These are phyloP conservation scores for Himalopsyche japonica DNA, from an alignment of 2,888 invertebrate species.

Conservation along the genomic window DNA sequence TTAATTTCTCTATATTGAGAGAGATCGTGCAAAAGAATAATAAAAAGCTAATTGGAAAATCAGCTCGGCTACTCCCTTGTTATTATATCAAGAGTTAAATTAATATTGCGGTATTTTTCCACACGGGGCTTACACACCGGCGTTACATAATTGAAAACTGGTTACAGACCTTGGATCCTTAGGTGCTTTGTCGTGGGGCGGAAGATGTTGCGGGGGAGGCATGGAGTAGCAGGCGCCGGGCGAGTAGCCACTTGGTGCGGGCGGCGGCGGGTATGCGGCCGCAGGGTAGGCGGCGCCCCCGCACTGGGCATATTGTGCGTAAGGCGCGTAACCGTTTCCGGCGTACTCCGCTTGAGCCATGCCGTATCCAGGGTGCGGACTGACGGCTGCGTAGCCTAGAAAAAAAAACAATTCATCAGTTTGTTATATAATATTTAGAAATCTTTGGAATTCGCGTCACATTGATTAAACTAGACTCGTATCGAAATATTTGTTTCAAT, in stretches of 20 bases:
- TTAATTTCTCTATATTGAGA: no score
- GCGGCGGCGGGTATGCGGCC: constrained; percentile 65
- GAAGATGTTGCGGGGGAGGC: constrained; percentile 80
- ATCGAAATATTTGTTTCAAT: no score
- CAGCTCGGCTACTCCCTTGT: no score
- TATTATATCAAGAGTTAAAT: no score
- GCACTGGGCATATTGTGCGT: constrained; percentile 45
- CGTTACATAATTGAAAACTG: neutral
- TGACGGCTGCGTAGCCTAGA: constrained; percentile 79
- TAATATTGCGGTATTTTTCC: no score
- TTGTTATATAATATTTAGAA: no score
- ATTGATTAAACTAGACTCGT: no score
- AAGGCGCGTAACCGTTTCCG: constrained; percentile 67
- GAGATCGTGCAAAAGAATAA: no score
- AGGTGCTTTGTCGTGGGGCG: constrained; percentile 73
- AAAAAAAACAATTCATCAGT: constrained; percentile 7
- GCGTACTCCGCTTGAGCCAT: constrained; percentile 84
- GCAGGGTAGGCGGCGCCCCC: constrained; percentile 49
- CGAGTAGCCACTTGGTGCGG: constrained; percentile 71
- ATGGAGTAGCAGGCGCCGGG: constrained; percentile 81
- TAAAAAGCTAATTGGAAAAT: no score
- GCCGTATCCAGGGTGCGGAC: constrained; percentile 84
- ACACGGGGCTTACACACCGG: constrained; percentile 23
- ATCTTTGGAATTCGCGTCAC: no score
- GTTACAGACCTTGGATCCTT: constrained; percentile 72